Evolutionary conservation across 2,113 vertebrate species (phyloP).

Genomic region (Cyanistes caeruleus): DNA sequence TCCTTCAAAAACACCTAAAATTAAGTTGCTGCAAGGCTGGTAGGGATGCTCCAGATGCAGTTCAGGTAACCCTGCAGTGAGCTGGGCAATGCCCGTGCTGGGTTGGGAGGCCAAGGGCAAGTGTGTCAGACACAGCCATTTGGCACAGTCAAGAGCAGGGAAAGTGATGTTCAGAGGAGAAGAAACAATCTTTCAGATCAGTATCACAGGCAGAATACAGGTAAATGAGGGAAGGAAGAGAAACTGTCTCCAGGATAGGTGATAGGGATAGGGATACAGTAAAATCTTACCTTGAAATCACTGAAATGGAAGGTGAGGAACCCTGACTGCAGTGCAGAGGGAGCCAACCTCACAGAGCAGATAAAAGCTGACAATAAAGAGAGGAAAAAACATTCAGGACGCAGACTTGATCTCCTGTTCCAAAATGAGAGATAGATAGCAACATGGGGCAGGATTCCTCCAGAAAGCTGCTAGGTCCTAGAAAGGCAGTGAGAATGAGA

Average conservation of each 20-base stretch:
- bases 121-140: background rate
- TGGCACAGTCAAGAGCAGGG: background rate
- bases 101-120: background rate
- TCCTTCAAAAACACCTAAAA: background rate
- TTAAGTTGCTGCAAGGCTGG: background rate
- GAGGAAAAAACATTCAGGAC: background rate
- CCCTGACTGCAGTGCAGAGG: background rate
- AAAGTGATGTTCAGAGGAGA: background rate
- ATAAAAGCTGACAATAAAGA: background rate
- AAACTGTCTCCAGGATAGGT: background rate
- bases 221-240: background rate
- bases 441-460: background rate
- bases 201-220: background rate
- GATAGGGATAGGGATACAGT: rapidly evolving
- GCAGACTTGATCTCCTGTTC: background rate
- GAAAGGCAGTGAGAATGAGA: background rate
- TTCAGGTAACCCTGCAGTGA: background rate
- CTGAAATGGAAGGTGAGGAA: background rate
- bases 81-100: rapidly evolving
- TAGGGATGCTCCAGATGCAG: background rate
- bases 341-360: background rate
- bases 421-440: background rate
- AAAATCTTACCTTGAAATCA: background rate
- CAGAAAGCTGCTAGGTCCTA: background rate
- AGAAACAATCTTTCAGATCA: background rate